Percentiles rank a stretch among this genome's conserved stretches.
Evolutionary conservation across 2,888 invertebrate genomes (phyloP).

Genomic region (Thymelicus sylvestris): DNA sequence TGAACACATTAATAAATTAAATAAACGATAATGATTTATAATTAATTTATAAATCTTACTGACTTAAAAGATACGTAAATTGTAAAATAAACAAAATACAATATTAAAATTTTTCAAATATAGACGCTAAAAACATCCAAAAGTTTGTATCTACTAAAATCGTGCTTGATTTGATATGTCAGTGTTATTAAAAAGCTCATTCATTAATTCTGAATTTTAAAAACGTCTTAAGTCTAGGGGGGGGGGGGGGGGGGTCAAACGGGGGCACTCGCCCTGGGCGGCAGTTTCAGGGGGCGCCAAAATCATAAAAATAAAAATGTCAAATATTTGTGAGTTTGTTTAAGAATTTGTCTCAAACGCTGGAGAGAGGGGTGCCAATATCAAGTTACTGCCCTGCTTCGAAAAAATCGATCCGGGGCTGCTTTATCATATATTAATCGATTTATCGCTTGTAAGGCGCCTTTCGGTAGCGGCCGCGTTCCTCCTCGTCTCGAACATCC

Average conservation of each 20-base stretch:
- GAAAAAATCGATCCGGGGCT: too few relatives aligned
- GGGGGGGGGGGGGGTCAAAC: too few relatives aligned
- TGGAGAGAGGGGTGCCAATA: too few relatives aligned
- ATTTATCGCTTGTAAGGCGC: slow-evolving; percentile 86
- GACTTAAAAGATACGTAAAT: not conserved
- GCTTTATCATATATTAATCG: not conserved
- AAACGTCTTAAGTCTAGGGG: too few relatives aligned
- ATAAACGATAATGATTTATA: not conserved
- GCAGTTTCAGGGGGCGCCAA: too few relatives aligned
- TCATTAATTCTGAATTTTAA: too few relatives aligned
- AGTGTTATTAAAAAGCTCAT: too few relatives aligned
- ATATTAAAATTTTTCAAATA: not conserved
- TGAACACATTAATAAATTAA: slow-evolving; percentile 5
- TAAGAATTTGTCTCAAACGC: too few relatives aligned
- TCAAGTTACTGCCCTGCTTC: too few relatives aligned
- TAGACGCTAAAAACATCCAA: not conserved
- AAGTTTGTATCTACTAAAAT: not conserved
- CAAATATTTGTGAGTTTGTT: too few relatives aligned
- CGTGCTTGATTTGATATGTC: not conserved
- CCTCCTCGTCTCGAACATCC: slow-evolving; percentile 88
- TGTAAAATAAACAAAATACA: not conserved
- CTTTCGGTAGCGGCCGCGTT: slow-evolving; percentile 89
- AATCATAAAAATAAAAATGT: too few relatives aligned
- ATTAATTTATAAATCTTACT: not conserved
- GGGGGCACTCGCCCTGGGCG: too few relatives aligned